These are phyloP conservation scores for Chrysina gloriosa DNA, from an alignment of 2,888 invertebrate genomes.

Conservation along the genomic window DNA sequence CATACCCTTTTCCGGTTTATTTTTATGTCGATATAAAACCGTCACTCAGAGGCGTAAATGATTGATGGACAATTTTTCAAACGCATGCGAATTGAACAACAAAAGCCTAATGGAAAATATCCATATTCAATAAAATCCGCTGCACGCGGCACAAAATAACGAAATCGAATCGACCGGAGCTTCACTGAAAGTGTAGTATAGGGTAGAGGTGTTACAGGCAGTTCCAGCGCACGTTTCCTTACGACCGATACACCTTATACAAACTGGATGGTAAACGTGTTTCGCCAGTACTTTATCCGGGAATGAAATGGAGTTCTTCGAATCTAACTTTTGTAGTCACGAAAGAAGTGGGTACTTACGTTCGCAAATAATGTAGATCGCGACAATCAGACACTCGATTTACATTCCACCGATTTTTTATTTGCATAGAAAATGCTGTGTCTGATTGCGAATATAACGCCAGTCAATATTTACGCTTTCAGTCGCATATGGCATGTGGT, in stretches of 20 bases:
- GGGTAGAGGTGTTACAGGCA: not conserved
- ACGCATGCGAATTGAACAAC: not conserved
- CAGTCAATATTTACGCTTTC: conserved; percentile 6
- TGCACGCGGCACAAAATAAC: conserved; percentile 6
- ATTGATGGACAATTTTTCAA: conserved; percentile 26
- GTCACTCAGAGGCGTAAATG: conserved; percentile 11
- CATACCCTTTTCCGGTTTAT: too few relatives aligned
- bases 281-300: conserved; percentile 8
- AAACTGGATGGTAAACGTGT: conserved; percentile 16
- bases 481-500: not conserved
- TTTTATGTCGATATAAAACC: too few relatives aligned
- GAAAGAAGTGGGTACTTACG: conserved; percentile 22
- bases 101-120: conserved; percentile 29
- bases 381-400: conserved; percentile 23
- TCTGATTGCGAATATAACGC: conserved; percentile 1
- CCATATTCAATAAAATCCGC: conserved; percentile 24
- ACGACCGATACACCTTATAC: conserved; percentile 14
- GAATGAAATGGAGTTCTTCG: conserved; percentile 15
- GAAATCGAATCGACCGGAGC: conserved; percentile 7
- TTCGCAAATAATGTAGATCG: conserved; percentile 32
- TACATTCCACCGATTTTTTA: conserved; percentile 21
- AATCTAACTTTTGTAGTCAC: conserved; percentile 13
- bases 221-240: conserved; percentile 2
- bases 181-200: not conserved
- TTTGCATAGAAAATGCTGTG: conserved; percentile 21